Base-by-base conservation (phyloP, 2,113 vertebrate species). In the Circaetus cinerascens region DNA sequence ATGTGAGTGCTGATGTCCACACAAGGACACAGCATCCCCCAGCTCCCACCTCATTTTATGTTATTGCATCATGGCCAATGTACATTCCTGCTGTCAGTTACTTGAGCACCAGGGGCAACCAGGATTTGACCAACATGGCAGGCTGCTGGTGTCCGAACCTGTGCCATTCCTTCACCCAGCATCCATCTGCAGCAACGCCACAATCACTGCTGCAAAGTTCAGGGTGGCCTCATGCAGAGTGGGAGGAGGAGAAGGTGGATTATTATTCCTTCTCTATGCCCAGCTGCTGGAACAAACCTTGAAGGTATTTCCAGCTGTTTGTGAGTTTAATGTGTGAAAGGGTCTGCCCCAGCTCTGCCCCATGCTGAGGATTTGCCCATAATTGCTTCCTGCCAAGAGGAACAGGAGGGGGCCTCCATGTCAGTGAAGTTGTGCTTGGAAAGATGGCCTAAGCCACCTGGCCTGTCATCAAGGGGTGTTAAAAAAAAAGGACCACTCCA, bases 371-470 rank as follows among this genome's bases (percentile, higher is more conserved):
- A 43, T 50, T 56, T 71, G 20, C 8, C 26, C 7, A 7, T 13
- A 55, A 9, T 29, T 3, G 3, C 0, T 0, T 46, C 17, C 36
- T 62, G 30, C 9, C 17, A 16, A 66, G 12, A 79, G 6, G 32
- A 62, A 38, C 3, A 50, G 40, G 8, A 34, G 22, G 4, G 10
- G 50, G 5, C 25, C 29, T 82, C 16, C 10, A 15, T 21, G 15
- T 41, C 56, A 56, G 30, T 56, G 41, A 91, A 71, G 9, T 13
- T 62, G 7, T 34, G 7, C 56, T 66, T 73, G 40, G 64, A 77
- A 77, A 77, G 13, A 7, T 63, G 34, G 25, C 11, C 25, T 43
- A 16, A 72, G 14, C 43, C 20, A 23, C 38, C 25, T 11, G 14
- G 7, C 10, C 38, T 46, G 7, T 46, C 45, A 60, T 34, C 19